Evolutionary conservation across 2,113 vertebrate genomes (phyloP).

Genomic region (Phaethon lepturus): DNA sequence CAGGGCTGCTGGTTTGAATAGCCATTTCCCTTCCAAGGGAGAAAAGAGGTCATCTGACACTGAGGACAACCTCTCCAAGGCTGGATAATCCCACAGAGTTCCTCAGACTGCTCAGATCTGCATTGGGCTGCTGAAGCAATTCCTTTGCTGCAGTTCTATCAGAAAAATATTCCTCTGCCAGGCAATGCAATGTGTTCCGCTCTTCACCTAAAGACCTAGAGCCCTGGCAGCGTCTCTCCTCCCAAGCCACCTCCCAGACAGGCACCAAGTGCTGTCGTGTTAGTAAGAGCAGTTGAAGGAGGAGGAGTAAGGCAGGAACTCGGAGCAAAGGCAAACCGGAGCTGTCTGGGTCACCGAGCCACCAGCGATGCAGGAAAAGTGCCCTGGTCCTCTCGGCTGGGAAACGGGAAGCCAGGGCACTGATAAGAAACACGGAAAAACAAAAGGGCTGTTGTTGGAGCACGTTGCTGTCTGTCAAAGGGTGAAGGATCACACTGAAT

Average conservation of each 20-base stretch:
- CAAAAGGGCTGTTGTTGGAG: background rate
- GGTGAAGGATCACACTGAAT: background rate
- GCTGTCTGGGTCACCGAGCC: background rate
- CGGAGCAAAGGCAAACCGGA: rapidly evolving
- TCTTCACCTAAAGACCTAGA: background rate
- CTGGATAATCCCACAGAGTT: background rate
- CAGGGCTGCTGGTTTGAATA: background rate
- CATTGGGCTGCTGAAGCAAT: background rate
- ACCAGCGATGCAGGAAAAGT: background rate
- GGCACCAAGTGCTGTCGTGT: rapidly evolving
- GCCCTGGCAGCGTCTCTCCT: background rate
- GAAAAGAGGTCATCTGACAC: rapidly evolving
- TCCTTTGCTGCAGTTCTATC: background rate
- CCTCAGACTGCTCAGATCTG: background rate
- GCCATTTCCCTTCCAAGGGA: background rate
- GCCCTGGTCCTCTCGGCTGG: background rate
- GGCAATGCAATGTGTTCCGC: rapidly evolving
- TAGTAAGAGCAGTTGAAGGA: background rate
- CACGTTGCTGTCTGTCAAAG: background rate
- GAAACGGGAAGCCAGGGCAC: background rate
- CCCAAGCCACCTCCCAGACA: background rate
- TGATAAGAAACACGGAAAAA: background rate
- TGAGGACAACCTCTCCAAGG: background rate
- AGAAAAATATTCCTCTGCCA: background rate
- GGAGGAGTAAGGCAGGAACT: background rate